These are phyloP conservation scores for Phoeniculus purpureus DNA, from an alignment of 2,797 vertebrate species.

Conservation along the genomic window DNA sequence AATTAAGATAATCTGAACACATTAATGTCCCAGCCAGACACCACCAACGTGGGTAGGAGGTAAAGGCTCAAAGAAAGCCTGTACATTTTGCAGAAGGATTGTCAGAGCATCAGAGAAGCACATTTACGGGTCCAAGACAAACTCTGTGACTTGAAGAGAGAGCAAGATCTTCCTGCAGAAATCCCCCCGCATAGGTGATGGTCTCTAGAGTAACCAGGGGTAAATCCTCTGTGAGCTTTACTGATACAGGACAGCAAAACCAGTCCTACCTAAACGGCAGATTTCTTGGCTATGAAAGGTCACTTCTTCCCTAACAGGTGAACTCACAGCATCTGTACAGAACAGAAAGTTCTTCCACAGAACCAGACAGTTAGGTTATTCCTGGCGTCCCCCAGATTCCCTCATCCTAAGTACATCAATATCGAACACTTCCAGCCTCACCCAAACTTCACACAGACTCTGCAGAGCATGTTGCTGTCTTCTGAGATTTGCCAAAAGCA, in stretches of 20 bases:
- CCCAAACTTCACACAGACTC: background rate
- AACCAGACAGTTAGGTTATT: background rate
- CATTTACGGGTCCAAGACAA: background rate
- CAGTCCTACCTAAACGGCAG: background rate
- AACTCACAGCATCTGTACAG: background rate
- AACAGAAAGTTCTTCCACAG: background rate
- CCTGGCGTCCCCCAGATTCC: background rate
- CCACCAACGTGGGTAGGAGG: background rate
- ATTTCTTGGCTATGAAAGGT: background rate
- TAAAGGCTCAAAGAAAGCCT: background rate
- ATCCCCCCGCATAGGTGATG: fast-evolving
- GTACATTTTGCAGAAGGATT: background rate
- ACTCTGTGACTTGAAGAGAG: background rate
- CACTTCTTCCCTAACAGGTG: background rate
- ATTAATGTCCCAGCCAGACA: background rate
- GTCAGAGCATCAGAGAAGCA: background rate
- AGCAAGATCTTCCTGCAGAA: background rate
- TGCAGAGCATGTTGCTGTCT: background rate
- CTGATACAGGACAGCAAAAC: background rate
- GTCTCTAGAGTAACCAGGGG: background rate
- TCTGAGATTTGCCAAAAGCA: background rate
- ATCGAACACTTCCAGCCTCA: background rate
- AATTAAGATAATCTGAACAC: background rate
- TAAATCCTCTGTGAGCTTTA: background rate
- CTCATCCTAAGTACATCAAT: background rate